These are phyloP conservation scores for Drosophila sordidapex DNA, from an alignment of 2,888 invertebrate species.

Conservation along the genomic window DNA sequence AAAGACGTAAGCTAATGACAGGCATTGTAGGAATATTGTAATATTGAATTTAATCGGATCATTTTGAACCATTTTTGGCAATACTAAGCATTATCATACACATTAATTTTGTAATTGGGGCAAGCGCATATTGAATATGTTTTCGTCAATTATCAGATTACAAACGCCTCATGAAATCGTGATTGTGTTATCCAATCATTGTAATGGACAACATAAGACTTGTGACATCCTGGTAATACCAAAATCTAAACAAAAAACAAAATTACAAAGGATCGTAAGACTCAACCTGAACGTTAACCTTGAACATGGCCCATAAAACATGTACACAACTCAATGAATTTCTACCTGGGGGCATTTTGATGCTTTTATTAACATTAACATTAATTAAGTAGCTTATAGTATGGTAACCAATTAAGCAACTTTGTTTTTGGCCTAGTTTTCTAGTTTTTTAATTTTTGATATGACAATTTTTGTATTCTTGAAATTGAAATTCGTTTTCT, in stretches of 20 bases:
- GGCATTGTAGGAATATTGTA: conserved; percentile 1
- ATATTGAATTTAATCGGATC: conserved; percentile 5
- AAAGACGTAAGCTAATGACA: conserved; percentile 24
- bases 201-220: conserved; percentile 21
- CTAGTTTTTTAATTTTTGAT: conserved; percentile 41
- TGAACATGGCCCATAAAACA: conserved; percentile 8
- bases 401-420: conserved; percentile 25
- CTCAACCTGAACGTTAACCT: background rate
- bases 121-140: conserved; percentile 17
- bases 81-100: conserved; percentile 31
- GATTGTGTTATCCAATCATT: conserved; percentile 10
- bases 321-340: conserved; percentile 30
- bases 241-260: conserved; percentile 14
- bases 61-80: conserved; percentile 20
- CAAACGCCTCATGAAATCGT: conserved; percentile 6
- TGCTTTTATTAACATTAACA: conserved; percentile 39
- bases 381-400: conserved; percentile 39
- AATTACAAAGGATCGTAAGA: conserved; percentile 1
- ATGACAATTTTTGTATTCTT: conserved; percentile 33
- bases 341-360: conserved; percentile 26
- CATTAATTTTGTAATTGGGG: conserved; percentile 18
- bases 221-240: conserved; percentile 23
- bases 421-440: conserved; percentile 28
- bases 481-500: conserved; percentile 9
- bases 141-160: conserved; percentile 13